Conservation (phyloP, 23 tunicate species). For the Botrylloides violaceus region DNA sequence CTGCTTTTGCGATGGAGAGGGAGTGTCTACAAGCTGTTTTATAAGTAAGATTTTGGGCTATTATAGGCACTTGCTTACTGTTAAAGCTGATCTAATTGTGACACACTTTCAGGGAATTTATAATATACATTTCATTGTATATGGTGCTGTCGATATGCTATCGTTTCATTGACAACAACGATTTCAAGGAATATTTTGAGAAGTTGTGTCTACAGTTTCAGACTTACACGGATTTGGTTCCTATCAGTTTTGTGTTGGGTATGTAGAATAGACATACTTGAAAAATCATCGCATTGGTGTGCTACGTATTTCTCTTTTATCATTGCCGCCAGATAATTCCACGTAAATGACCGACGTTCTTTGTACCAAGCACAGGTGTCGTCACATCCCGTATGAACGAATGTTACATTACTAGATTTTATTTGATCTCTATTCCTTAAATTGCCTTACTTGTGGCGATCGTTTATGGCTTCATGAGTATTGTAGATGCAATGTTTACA, state of each 20-base stretch:
- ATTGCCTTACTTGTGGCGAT: too few species aligned
- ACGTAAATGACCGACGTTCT: too few species aligned
- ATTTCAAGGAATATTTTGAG: conserved; percentile 40
- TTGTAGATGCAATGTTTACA: too few species aligned
- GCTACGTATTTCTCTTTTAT: too few species aligned
- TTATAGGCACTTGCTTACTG: too few species aligned
- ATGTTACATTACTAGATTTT: too few species aligned
- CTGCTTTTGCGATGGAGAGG: conserved; percentile 84
- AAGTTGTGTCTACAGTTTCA: conserved; percentile 79
- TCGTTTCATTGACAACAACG: conserved; percentile 16
- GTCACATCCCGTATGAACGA: too few species aligned
- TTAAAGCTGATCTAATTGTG: too few species aligned
- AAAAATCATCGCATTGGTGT: neutral
- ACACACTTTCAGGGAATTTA: conserved; percentile 53
- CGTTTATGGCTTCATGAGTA: too few species aligned
- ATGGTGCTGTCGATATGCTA: conserved; percentile 31
- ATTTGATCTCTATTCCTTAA: too few species aligned
- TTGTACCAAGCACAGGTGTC: too few species aligned
- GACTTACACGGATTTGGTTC: conserved; percentile 67
- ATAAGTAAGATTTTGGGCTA: conserved; percentile 44
- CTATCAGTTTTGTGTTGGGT: conserved; percentile 86
- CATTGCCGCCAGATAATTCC: too few species aligned
- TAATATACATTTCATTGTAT: conserved; percentile 54
- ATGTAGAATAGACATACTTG: neutral
- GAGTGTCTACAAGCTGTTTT: conserved; percentile 86